Base-by-base conservation (phyloP, 2,113 vertebrate genomes). In the Oncorhynchus kisutch region DNA sequence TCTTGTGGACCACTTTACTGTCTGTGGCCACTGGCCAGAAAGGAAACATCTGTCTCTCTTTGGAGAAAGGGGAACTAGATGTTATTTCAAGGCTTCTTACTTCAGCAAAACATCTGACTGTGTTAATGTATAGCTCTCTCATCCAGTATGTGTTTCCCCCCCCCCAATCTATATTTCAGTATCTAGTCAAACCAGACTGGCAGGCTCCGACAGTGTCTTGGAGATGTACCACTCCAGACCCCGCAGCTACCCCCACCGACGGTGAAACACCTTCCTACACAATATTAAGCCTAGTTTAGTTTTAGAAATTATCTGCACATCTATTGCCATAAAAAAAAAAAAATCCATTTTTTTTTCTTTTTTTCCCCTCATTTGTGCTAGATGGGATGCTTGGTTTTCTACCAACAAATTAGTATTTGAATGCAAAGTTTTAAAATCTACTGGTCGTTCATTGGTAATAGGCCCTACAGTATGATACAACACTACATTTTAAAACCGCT, bases 201-300 rank as follows among this genome's bases (percentile, higher is more conserved):
- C 90, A 51, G 91, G 88, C 82, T 89, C 89, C 80, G 89, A 82
- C 85, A 92, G 89, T 90, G 91, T 91, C 87, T 92, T 92, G 74
- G 91, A 93, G 88, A 91, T 88, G 0, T 91, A 92, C 74, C 88
- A 87, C 78, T 89, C 91, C 77, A 86, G 91, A 82, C 86, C 88
- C 69, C 73, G 88, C 88, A 86, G 88, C 70, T 87, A 93, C 51
- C 83, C 93, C 82, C 93, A 92, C 87, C 91, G 88, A 25, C 93
- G 93, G 93, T 92, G 84, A 75, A 72, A 67, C 2, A 12, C 7
- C 20, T 71, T 24, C 39, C 62, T 8, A 7, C 51, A 54, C 13
- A 54, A 54, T 54, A 18, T 54, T 54, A 54, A 54, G 16, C 3
- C 51, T 54, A 54, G 51, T 54, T 54, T 14, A 5, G 51, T 54